phyloP scores from a whole-genome alignment of 2,797 vertebrate species.

The Microctenopoma lineatum region DNA sequence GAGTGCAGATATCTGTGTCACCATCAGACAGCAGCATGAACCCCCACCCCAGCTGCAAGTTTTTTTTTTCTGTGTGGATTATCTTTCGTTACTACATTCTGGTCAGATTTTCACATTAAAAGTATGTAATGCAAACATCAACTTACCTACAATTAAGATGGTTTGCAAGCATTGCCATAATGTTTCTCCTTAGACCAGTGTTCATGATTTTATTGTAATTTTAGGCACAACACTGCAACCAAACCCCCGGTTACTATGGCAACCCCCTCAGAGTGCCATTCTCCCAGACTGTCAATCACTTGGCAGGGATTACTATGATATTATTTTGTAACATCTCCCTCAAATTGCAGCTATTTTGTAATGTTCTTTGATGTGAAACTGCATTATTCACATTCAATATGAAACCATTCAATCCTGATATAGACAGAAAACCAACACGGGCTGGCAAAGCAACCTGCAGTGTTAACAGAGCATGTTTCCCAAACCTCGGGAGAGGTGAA shows the following conservation, averaged over 20 bases:
- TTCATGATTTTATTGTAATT: conserved; percentile 54
- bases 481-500: conserved; percentile 42
- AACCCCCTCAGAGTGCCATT: conserved; percentile 50
- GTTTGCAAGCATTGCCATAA: conserved; percentile 12
- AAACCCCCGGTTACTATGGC: conserved; percentile 50
- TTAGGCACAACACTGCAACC: conserved; percentile 37
- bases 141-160: background rate
- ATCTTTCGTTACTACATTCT: conserved; percentile 23
- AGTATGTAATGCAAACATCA: background rate
- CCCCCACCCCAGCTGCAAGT: conserved; percentile 6
- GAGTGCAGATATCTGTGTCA: conserved; percentile 66
- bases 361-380: conserved; percentile 16
- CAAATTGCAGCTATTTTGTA: conserved; percentile 22
- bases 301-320: conserved; percentile 37
- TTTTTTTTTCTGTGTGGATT: background rate
- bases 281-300: conserved; percentile 57
- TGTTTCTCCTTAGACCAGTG: conserved; percentile 40
- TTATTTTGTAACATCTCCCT: conserved; percentile 20
- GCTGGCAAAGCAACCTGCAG: conserved; percentile 2
- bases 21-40: conserved; percentile 31
- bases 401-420: conserved; percentile 18
- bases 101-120: conserved; percentile 10
- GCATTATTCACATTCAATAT: conserved; percentile 9
- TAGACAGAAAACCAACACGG: background rate
- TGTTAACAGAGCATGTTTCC: background rate